A percentile compares a stretch with the other conserved stretches of the same genome.
Conservation (phyloP, 2,888 invertebrate species). For the Dexiosoma caninum region DNA sequence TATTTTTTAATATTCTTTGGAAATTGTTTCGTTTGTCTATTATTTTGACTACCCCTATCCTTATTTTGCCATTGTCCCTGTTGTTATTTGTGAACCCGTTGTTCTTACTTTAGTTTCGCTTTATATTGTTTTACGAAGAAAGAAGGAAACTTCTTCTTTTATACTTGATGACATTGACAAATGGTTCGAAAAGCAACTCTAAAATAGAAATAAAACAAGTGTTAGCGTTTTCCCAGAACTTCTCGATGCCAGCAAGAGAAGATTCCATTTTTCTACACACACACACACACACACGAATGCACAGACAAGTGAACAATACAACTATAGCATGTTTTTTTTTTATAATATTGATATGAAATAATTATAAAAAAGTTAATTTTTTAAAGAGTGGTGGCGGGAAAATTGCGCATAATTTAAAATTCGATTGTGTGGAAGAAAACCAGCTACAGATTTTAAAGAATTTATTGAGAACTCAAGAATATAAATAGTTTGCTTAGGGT, state of each 20-base stretch:
- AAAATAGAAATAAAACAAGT: slow-evolving; percentile 25
- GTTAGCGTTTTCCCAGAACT: not conserved
- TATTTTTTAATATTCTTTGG: slow-evolving; percentile 23
- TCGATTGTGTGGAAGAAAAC: not conserved
- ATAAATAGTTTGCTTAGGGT: not conserved
- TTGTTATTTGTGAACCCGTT: slow-evolving; percentile 6
- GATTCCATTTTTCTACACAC: not conserved
- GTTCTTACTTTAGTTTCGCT: slow-evolving; percentile 9
- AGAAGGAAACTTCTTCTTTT: slow-evolving; percentile 26
- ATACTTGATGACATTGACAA: slow-evolving; percentile 62
- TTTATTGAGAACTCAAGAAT: not conserved
- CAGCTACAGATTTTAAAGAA: not conserved
- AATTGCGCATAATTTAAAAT: slow-evolving; percentile 20
- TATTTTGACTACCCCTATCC: slow-evolving; percentile 40
- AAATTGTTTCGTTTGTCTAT: slow-evolving; percentile 37
- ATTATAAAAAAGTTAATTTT: slow-evolving; percentile 21
- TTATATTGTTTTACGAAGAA: slow-evolving; percentile 22
- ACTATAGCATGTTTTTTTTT: too few relatives aligned
- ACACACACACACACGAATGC: not conserved
- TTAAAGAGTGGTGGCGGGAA: not conserved
- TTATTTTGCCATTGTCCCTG: slow-evolving; percentile 9
- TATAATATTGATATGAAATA: not conserved
- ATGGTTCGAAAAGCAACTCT: slow-evolving; percentile 52
- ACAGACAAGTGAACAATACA: too few relatives aligned
- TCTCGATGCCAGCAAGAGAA: not conserved